These are phyloP conservation scores for Paratrypauchen microcephalus DNA, from an alignment of 2,797 vertebrate species.

Conservation along the genomic window DNA sequence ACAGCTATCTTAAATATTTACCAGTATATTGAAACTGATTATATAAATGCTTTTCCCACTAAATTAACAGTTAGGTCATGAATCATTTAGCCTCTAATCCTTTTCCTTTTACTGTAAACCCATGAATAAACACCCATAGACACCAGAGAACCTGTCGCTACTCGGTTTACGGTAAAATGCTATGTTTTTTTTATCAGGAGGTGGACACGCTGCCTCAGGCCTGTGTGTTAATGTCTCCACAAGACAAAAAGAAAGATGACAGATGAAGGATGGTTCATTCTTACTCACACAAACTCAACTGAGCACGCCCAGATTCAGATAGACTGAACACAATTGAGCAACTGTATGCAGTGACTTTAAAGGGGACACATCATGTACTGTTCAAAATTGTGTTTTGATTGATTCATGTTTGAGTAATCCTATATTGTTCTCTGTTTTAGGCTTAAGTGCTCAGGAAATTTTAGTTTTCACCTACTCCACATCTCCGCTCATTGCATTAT, in stretches of 20 bases:
- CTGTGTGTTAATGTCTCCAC: conserved; percentile 51
- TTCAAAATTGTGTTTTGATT: too few relatives aligned
- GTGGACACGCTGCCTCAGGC: conserved; percentile 39
- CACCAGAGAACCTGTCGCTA: conserved; percentile 37
- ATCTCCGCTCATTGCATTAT: too few relatives aligned
- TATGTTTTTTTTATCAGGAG: conserved; percentile 10
- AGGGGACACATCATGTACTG: background rate
- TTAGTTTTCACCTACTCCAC: too few relatives aligned
- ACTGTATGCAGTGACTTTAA: background rate
- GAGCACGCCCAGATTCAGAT: conserved; percentile 55
- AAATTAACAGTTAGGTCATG: conserved; percentile 20
- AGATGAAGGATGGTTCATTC: conserved; percentile 65
- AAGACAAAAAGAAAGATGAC: conserved; percentile 63
- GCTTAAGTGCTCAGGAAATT: too few relatives aligned
- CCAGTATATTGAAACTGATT: background rate
- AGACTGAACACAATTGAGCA: conserved; percentile 19
- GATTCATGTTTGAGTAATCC: too few relatives aligned
- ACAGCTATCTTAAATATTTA: background rate
- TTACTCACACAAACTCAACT: conserved; percentile 56
- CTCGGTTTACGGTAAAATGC: conserved; percentile 32
- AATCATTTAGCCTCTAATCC: conserved; percentile 44
- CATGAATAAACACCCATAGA: conserved; percentile 31
- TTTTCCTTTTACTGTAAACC: background rate
- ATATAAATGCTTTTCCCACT: conserved; percentile 1
- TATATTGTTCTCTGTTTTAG: too few relatives aligned